Evolutionary conservation across 2,113 vertebrate species (phyloP).

Genomic region (Cromileptes altivelis): DNA sequence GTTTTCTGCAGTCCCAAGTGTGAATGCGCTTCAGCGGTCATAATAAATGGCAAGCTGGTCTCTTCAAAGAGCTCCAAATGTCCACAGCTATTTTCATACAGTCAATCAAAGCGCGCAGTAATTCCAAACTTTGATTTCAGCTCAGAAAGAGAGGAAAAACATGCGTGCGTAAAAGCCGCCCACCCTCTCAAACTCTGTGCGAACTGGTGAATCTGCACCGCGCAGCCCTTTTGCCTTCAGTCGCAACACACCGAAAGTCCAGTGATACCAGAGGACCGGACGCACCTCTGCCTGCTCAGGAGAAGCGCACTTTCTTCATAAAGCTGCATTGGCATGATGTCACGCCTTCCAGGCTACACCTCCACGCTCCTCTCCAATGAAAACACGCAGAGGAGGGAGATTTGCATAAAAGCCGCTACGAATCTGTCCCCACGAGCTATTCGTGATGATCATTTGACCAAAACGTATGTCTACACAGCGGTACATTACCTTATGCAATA

Average conservation of each 20-base stretch:
- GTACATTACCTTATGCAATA: conserved; percentile 4
- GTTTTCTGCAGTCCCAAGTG: conserved; percentile 90
- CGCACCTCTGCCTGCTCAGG: conserved; percentile 66
- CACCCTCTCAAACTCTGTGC: conserved; percentile 17
- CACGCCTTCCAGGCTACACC: conserved; percentile 75
- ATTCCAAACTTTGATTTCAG: conserved; percentile 61
- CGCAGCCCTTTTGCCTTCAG: conserved; percentile 30
- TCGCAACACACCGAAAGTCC: conserved; percentile 28
- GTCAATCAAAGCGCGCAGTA: conserved; percentile 44
- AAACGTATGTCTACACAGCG: conserved; percentile 32
- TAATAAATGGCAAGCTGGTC: conserved; percentile 66
- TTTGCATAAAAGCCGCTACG: conserved; percentile 78
- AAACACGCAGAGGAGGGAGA: conserved; percentile 47
- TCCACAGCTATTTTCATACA: conserved; percentile 66
- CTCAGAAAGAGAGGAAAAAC: conserved; percentile 10
- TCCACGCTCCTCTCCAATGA: conserved; percentile 78
- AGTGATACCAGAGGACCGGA: conserved; percentile 38
- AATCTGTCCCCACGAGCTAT: conserved; percentile 46
- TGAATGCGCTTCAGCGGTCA: conserved; percentile 92
- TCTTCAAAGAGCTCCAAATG: conserved; percentile 52
- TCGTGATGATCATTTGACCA: conserved; percentile 66
- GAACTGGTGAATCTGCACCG: conserved; percentile 23
- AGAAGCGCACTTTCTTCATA: conserved; percentile 81
- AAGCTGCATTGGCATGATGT: conserved; percentile 79
- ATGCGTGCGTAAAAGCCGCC: conserved; percentile 26